These are phyloP conservation scores for Toxotes chatareus DNA, from an alignment of 2,113 vertebrate species.

Conservation along the genomic window DNA sequence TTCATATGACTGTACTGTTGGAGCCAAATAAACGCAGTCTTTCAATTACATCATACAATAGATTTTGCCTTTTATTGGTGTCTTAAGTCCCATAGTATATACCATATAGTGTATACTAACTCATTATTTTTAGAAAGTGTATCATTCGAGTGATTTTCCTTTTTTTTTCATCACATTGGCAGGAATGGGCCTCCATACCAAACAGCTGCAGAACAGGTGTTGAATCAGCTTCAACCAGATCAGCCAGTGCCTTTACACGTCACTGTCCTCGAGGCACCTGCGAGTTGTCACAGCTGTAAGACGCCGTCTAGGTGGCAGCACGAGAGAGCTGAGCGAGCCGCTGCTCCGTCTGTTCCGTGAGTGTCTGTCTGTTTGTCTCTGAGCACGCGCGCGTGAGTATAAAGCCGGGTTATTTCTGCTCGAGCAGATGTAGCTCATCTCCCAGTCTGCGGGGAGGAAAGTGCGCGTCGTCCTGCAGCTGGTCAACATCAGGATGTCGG, in stretches of 20 bases:
- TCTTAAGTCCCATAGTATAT: too few species aligned
- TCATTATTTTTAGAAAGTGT: too few species aligned
- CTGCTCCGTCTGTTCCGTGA: background rate
- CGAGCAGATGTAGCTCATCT: background rate
- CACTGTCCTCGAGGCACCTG: background rate
- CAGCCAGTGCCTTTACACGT: background rate
- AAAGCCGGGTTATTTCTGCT: background rate
- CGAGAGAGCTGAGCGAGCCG: conserved; percentile 2
- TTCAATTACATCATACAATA: conserved; percentile 56
- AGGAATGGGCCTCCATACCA: too few species aligned
- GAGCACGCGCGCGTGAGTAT: background rate
- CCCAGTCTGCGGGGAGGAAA: background rate
- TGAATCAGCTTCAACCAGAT: background rate
- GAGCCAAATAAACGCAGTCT: conserved; percentile 85
- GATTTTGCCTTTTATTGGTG: conserved; percentile 5
- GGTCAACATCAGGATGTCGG: conserved; percentile 68
- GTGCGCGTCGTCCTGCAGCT: background rate
- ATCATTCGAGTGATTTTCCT: too few species aligned
- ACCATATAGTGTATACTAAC: too few species aligned
- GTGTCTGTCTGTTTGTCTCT: background rate
- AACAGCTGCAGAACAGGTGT: background rate
- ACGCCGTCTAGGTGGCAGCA: background rate
- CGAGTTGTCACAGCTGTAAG: rapidly evolving
- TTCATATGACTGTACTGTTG: conserved; percentile 81
- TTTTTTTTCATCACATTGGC: too few species aligned